These are phyloP conservation scores for Eupithecia dodoneata DNA, from an alignment of 2,888 invertebrate genomes.

Conservation along the genomic window DNA sequence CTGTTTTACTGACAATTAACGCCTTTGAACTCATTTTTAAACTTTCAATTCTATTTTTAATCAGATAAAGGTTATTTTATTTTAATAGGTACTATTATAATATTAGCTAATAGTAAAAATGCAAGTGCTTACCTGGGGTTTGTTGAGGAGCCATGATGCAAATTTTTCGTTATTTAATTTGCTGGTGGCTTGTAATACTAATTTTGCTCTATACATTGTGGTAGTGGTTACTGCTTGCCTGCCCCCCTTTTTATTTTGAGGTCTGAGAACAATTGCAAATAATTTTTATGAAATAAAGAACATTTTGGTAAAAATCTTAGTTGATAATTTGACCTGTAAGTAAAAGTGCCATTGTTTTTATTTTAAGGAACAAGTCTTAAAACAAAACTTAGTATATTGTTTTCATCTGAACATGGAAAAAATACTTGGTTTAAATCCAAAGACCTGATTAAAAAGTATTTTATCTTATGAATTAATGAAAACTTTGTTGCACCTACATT, in stretches of 20 bases:
- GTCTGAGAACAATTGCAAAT: constrained; percentile 52
- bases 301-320: background rate
- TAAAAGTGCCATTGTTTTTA: background rate
- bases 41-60: background rate
- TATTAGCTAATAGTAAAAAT: background rate
- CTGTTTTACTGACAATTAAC: background rate
- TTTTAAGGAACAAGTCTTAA: background rate
- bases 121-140: constrained; percentile 77
- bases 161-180: constrained; percentile 88
- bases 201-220: constrained; percentile 92
- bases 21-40: constrained; percentile 6
- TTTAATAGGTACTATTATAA: background rate
- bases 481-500: background rate
- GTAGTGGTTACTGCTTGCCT: constrained; percentile 50
- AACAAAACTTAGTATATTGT: background rate
- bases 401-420: background rate
- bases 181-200: constrained; percentile 87
- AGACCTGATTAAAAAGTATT: background rate
- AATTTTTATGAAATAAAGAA: background rate
- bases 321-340: background rate
- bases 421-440: background rate
- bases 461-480: background rate
- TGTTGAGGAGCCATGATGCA: constrained; percentile 91
- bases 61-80: background rate
- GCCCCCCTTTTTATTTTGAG: constrained; percentile 58